Conservation (phyloP, 2,888 invertebrate genomes). For the Seira musarum region DNA sequence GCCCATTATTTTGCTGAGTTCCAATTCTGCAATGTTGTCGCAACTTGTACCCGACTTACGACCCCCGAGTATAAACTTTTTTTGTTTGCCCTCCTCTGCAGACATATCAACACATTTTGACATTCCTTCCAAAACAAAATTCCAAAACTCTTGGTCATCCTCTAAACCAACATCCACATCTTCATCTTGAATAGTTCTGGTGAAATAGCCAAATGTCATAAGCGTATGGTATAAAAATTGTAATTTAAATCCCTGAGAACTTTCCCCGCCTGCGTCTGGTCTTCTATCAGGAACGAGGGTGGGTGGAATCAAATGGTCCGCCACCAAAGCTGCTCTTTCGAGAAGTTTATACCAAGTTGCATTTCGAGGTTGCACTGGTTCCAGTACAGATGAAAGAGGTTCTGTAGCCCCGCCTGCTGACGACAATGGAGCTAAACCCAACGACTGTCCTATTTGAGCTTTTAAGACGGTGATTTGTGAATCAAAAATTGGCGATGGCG, state of each 20-base stretch:
- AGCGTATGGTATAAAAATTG: neutral
- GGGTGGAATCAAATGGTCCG: neutral
- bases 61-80: neutral
- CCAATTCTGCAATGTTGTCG: neutral
- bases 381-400: neutral
- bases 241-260: neutral
- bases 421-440: neutral
- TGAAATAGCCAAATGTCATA: neutral
- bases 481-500: constrained; percentile 3
- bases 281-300: neutral
- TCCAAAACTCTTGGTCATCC: neutral
- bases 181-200: neutral
- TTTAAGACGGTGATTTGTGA: constrained; percentile 10
- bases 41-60: neutral
- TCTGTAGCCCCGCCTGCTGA: neutral
- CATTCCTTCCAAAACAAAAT: neutral
- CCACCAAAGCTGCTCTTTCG: neutral
- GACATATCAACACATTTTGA: neutral
- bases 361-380: neutral
- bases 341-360: neutral
- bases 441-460: neutral
- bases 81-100: neutral
- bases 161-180: neutral
- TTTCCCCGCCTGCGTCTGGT: neutral
- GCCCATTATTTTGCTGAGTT: neutral